Conservation (phyloP, 2,113 vertebrate genomes). For the Panurus biarmicus region DNA sequence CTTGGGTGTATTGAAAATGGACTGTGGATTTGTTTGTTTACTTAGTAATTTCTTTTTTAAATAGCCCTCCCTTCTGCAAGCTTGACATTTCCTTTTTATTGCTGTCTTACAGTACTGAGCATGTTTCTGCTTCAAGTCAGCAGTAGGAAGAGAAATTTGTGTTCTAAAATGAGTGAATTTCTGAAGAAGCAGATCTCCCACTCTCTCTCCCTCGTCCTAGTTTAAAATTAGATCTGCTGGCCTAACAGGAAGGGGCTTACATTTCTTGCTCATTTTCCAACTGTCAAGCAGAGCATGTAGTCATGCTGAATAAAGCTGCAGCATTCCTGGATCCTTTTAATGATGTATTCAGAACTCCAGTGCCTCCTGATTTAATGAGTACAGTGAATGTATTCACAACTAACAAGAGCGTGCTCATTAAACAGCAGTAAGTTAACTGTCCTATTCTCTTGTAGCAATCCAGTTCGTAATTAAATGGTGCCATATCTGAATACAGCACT, state of each 20-base stretch:
- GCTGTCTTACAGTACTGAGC: not conserved
- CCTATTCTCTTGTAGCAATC: conserved; percentile 45
- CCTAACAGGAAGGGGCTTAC: not conserved
- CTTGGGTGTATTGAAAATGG: not conserved
- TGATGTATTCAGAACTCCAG: conserved; percentile 37
- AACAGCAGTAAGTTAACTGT: conserved; percentile 49
- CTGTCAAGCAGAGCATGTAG: not conserved
- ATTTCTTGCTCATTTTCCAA: not conserved
- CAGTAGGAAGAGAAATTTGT: not conserved
- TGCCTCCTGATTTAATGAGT: conserved; percentile 42
- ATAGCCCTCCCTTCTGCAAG: not conserved
- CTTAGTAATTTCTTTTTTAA: not conserved
- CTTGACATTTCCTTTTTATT: not conserved
- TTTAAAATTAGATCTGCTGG: not conserved
- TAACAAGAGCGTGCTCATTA: conserved; percentile 44
- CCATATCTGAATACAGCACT: not conserved
- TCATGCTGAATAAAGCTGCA: conserved; percentile 1
- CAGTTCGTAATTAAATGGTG: conserved; percentile 63
- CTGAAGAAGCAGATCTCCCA: not conserved
- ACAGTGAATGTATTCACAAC: conserved; percentile 54
- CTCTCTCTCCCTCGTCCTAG: not conserved
- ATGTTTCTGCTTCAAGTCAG: not conserved
- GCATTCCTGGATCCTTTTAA: conserved; percentile 52
- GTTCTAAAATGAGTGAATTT: not conserved
- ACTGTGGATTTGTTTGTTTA: not conserved